Evolutionary conservation across 2,113 vertebrate genomes (phyloP), one percentile per base, ranked within the genome.

Genomic region (Puntigrus tetrazona): DNA sequence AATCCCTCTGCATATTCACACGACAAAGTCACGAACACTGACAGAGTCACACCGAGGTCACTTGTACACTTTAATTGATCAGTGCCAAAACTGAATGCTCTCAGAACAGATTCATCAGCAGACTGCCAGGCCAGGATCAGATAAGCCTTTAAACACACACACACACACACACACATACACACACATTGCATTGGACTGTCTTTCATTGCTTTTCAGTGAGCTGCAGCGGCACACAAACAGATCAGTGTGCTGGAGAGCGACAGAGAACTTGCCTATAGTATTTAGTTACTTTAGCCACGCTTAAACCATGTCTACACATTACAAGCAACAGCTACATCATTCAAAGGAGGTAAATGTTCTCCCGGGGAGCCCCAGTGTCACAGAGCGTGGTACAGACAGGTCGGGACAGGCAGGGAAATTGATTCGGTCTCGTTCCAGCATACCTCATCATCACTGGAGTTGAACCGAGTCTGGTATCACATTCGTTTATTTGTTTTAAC

Each of bases 251-350:
- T 36, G 43, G 67, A 55, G 80, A 83, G n/a, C 29, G 70, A 83
- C 55, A 18, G 43, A 67, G 52, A 72, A 45, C 69, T 78, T 82
- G 47, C 47, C 69, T 78, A n/a, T n/a, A 74, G 69, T 59, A 31
- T 78, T 52, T n/a, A 69, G 73, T 65, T 72, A 72, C 73, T 78
- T 65, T 14, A 38, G 82, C 74, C 47, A 70, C 41, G 20, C 72
- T 69, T 74, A 82, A 57, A 78, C 45, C 43, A 14, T 77, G 85
- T 86, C 80, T 82, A 78, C 85, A 86, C 85, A 63, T 86, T 57
- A n/a, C 84, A 63, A 41, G 34, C 31, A 67, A 75, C 43, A 27
- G 41, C 25, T 20, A 9, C 25, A 47, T 67, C 78, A 31, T 34
- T 80, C 41, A 6, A 18, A 79, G 57, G n/a, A 79, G 57, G 55